Percentiles rank a stretch among this genome's conserved stretches.
Evolutionary conservation across 2,888 invertebrate genomes (phyloP).

Genomic region (Poecilobothrus nobilitatus): DNA sequence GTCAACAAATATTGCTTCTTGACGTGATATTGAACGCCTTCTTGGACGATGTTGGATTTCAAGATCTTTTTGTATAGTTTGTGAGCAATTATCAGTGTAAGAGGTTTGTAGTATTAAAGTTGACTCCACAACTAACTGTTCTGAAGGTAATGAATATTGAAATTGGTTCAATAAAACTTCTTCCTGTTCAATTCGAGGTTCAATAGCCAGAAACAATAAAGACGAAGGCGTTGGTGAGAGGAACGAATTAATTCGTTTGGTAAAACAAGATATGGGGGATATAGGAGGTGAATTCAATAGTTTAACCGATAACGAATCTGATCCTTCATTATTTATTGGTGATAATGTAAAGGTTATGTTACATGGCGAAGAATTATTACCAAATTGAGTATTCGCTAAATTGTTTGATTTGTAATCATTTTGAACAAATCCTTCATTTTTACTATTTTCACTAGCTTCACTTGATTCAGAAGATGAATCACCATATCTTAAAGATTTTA

Average conservation of each 20-base stretch:
- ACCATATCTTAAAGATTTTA: constrained; percentile 45
- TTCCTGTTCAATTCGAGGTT: constrained; percentile 14
- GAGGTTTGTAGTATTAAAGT: background rate
- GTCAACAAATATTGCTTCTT: constrained; percentile 73
- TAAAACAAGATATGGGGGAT: constrained; percentile 34
- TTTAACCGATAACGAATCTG: constrained; percentile 40
- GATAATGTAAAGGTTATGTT: constrained; percentile 56
- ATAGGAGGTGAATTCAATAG: constrained; percentile 37
- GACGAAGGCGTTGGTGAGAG: constrained; percentile 30
- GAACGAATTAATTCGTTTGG: constrained; percentile 24
- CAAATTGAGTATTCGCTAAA: constrained; percentile 43
- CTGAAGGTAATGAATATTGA: constrained; percentile 49
- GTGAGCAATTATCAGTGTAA: constrained; percentile 19
- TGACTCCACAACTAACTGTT: constrained; percentile 47
- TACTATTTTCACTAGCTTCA: constrained; percentile 34
- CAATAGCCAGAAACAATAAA: constrained; percentile 28
- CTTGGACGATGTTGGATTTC: constrained; percentile 46
- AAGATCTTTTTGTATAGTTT: constrained; percentile 27
- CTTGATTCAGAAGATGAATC: constrained; percentile 46
- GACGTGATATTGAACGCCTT: constrained; percentile 67
- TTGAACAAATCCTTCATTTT: constrained; percentile 46
- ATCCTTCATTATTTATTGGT: constrained; percentile 47
- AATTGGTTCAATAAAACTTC: constrained; percentile 25
- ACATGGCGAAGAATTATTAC: constrained; percentile 47
- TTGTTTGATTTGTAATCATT: constrained; percentile 33